These are phyloP conservation scores for Acanthopagrus latus DNA, from an alignment of 2,797 vertebrate species.

Conservation along the genomic window DNA sequence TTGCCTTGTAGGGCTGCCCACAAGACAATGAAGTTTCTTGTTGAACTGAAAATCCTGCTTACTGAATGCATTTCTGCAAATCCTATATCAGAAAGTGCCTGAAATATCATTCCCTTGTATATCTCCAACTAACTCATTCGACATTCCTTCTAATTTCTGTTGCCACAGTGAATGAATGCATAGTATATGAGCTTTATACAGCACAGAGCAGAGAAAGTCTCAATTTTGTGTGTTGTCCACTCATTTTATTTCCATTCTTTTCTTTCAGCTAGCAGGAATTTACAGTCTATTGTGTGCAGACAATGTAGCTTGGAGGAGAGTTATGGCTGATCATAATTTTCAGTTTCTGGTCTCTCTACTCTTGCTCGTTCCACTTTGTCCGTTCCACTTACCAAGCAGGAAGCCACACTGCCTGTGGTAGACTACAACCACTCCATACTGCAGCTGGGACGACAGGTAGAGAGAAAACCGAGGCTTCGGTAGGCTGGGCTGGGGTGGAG, in stretches of 20 bases:
- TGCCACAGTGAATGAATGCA: neutral
- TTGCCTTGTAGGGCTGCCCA: neutral
- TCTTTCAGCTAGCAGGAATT: neutral
- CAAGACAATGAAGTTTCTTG: neutral
- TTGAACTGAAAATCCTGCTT: conserved; percentile 2
- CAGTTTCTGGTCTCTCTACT: neutral
- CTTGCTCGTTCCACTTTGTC: neutral
- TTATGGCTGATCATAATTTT: neutral
- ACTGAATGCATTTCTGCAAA: conserved; percentile 2
- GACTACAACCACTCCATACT: conserved; percentile 89
- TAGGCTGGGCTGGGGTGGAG: conserved; percentile 72
- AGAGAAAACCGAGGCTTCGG: conserved; percentile 88
- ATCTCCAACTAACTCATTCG: neutral
- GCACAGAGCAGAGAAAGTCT: no score
- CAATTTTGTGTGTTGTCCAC: neutral
- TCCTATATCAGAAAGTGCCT: neutral
- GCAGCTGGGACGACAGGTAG: conserved; percentile 91
- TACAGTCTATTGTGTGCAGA: conserved; percentile 7
- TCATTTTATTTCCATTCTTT: neutral
- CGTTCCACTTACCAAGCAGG: conserved; percentile 83
- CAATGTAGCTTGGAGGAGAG: neutral
- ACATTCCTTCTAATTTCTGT: neutral
- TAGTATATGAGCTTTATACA: neutral
- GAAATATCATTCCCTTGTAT: neutral
- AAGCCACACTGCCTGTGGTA: conserved; percentile 88